Conservation (phyloP, 2,113 vertebrate species). For the Myrmophylax atrothorax region DNA sequence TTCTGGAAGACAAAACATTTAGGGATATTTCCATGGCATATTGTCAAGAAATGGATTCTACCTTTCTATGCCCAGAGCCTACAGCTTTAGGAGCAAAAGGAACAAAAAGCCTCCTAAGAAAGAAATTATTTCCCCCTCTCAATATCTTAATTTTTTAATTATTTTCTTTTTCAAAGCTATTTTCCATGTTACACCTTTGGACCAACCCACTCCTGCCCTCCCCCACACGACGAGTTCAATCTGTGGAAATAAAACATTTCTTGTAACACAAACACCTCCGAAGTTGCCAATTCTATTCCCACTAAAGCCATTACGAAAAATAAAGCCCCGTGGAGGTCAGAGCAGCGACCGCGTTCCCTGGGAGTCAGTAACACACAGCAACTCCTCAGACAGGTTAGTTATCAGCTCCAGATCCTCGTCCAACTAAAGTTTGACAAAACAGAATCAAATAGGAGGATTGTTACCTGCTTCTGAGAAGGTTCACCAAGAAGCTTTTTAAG, state of each 20-base stretch:
- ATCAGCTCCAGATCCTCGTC: not conserved
- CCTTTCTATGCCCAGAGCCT: not conserved
- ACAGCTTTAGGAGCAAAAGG: not conserved
- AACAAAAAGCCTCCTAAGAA: not conserved
- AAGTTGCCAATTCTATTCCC: not conserved
- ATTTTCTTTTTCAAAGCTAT: not conserved
- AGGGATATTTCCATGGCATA: not conserved
- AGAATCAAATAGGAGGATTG: conserved; percentile 23
- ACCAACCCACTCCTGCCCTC: not conserved
- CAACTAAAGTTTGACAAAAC: not conserved
- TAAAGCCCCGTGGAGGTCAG: not conserved
- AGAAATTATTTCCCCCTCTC: not conserved
- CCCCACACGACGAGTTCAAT: not conserved
- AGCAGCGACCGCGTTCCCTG: not conserved
- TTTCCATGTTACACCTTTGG: not conserved
- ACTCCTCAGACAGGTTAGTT: not conserved
- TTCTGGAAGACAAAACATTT: conserved; percentile 72
- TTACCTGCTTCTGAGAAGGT: conserved; percentile 51
- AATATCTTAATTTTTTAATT: not conserved
- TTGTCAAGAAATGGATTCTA: not conserved
- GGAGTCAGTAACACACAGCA: not conserved
- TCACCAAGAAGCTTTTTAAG: conserved; percentile 53
- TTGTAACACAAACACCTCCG: not conserved
- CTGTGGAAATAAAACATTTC: not conserved
- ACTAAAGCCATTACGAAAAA: not conserved